phyloP scores from a whole-genome alignment of 2,797 vertebrate species.

The Sciurus vulgaris region DNA sequence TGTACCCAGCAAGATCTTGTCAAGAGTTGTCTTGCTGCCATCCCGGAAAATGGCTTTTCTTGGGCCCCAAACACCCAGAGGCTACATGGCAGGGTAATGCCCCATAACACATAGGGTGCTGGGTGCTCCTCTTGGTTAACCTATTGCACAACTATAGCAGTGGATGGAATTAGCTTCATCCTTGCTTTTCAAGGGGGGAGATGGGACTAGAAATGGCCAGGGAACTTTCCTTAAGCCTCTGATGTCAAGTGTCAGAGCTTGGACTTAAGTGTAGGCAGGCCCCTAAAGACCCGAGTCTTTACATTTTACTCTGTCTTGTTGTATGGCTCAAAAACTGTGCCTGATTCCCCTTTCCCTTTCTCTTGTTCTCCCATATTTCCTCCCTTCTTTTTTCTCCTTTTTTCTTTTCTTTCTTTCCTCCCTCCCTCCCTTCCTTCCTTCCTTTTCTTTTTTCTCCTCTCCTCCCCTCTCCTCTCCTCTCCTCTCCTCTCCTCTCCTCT shows the following conservation, averaged over 20 bases:
- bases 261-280: not conserved
- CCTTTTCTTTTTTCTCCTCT: too few relatives aligned
- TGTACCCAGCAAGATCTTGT: not conserved
- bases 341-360: not conserved
- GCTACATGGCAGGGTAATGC: not conserved
- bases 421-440: too few relatives aligned
- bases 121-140: not conserved
- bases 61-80: not conserved
- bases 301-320: not conserved
- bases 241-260: not conserved
- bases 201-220: not conserved
- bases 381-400: too few relatives aligned
- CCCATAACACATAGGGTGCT: not conserved
- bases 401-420: too few relatives aligned
- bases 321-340: not conserved
- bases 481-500: fast-evolving
- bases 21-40: not conserved
- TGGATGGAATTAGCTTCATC: not conserved
- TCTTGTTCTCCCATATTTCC: not conserved
- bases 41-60: not conserved
- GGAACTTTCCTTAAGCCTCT: not conserved
- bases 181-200: not conserved
- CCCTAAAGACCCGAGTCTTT: not conserved
- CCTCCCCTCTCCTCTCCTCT: not conserved
- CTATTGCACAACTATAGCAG: fast-evolving